A percentile compares a stretch with the other conserved stretches of the same genome.
These are phyloP conservation scores for Pogonus chalceus DNA, from an alignment of 1,140 invertebrate genomes.

Conservation along the genomic window DNA sequence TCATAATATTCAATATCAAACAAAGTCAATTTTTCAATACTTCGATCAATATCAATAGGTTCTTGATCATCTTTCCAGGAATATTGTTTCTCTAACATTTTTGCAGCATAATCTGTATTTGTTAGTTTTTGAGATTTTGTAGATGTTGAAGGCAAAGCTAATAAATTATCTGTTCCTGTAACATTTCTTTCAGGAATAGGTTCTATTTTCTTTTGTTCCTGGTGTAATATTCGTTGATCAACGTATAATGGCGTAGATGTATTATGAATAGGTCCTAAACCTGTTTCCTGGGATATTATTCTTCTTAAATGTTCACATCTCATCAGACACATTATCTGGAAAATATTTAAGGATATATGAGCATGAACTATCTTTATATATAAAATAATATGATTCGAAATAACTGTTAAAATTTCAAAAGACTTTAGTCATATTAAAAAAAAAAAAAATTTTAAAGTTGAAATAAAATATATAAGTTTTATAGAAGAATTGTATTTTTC, in stretches of 20 bases:
- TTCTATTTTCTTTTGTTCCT: not conserved
- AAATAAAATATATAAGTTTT: too few species aligned
- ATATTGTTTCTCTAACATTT: slow-evolving; percentile 29
- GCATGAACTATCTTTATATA: not conserved
- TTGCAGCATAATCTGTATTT: slow-evolving; percentile 23
- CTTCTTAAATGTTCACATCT: slow-evolving; percentile 68
- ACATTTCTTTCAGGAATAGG: not conserved
- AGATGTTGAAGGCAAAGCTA: not conserved
- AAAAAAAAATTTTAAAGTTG: too few species aligned
- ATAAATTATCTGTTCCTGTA: not conserved
- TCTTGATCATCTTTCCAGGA: slow-evolving; percentile 48
- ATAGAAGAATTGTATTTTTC: too few species aligned
- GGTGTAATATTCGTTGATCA: not conserved
- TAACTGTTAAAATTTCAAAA: too few species aligned
- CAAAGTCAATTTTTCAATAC: slow-evolving; percentile 45
- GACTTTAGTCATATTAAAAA: too few species aligned
- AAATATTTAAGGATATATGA: slow-evolving; percentile 18
- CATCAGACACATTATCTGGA: slow-evolving; percentile 61
- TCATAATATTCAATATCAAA: slow-evolving; percentile 60
- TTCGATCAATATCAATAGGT: slow-evolving; percentile 51
- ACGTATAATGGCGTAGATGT: not conserved
- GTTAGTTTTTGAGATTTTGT: not conserved
- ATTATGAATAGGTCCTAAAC: slow-evolving; percentile 26
- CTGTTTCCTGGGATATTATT: slow-evolving; percentile 40
- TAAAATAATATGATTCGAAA: not conserved